Conservation (phyloP, 2,113 vertebrate species). For the Crotalus helleri region DNA sequence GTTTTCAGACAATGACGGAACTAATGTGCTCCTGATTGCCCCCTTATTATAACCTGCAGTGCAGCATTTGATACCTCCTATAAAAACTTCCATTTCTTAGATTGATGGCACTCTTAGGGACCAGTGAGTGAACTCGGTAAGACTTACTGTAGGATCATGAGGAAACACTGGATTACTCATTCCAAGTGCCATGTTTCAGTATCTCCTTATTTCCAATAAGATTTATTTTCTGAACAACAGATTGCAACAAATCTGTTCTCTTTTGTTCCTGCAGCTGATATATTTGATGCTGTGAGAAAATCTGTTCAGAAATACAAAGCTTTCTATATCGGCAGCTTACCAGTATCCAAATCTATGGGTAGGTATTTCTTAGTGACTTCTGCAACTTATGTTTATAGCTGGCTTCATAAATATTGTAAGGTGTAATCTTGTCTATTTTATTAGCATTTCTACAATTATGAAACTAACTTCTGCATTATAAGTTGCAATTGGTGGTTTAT, state of each 20-base stretch:
- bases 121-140: neutral
- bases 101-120: neutral
- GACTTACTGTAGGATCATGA: neutral
- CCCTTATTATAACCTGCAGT: neutral
- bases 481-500: neutral
- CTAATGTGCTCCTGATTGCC: too few species aligned
- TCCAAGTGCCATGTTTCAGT: neutral
- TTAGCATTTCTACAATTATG: neutral
- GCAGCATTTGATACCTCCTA: neutral
- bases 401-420: neutral
- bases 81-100: neutral
- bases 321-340: conserved; percentile 85
- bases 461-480: neutral
- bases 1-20: neutral
- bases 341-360: conserved; percentile 92
- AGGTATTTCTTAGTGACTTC: conserved; percentile 45
- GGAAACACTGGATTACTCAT: neutral
- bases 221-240: neutral
- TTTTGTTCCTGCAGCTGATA: conserved; percentile 74
- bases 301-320: conserved; percentile 87
- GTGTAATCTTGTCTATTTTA: neutral
- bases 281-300: conserved; percentile 81
- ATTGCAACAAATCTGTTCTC: neutral
- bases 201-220: neutral
- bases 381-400: neutral